A percentile compares a stretch with the other conserved stretches of the same genome.
Evolutionary conservation across 2,113 vertebrate species (phyloP).

Genomic region (Anolis sagrei): DNA sequence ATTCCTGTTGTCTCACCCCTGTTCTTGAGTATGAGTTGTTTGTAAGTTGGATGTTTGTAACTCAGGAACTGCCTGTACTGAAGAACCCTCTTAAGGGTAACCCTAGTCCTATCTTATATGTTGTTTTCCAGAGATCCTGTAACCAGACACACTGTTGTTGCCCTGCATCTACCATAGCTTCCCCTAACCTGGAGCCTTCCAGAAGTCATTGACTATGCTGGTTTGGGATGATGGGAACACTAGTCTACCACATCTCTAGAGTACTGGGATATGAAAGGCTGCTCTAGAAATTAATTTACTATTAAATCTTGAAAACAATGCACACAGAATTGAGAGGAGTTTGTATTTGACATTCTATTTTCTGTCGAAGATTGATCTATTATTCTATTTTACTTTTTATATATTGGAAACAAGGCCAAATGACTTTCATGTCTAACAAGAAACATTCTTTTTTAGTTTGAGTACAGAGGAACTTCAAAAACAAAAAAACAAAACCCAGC

Average conservation of each 20-base stretch:
- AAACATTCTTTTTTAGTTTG: slow-evolving; percentile 20
- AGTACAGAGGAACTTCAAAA: background rate
- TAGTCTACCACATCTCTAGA: background rate
- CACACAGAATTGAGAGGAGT: background rate
- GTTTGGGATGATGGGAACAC: background rate
- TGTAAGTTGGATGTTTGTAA: too few species aligned
- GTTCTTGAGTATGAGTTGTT: too few species aligned
- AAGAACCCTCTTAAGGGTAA: too few species aligned
- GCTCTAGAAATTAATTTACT: background rate
- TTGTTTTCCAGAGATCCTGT: too few species aligned
- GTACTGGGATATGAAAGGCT: background rate
- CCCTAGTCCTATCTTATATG: too few species aligned
- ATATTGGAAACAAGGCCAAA: background rate
- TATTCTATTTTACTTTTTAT: background rate
- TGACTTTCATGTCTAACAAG: background rate
- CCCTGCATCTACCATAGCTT: too few species aligned
- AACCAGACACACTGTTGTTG: too few species aligned
- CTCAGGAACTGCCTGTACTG: too few species aligned
- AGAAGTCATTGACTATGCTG: background rate
- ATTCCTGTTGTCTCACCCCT: too few species aligned
- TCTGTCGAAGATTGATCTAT: background rate
- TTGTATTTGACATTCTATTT: slow-evolving; percentile 21
- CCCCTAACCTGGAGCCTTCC: too few species aligned
- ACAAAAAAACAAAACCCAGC: background rate
- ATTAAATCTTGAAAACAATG: background rate